Conservation (phyloP, 2,113 vertebrate genomes). For the Meles meles region DNA sequence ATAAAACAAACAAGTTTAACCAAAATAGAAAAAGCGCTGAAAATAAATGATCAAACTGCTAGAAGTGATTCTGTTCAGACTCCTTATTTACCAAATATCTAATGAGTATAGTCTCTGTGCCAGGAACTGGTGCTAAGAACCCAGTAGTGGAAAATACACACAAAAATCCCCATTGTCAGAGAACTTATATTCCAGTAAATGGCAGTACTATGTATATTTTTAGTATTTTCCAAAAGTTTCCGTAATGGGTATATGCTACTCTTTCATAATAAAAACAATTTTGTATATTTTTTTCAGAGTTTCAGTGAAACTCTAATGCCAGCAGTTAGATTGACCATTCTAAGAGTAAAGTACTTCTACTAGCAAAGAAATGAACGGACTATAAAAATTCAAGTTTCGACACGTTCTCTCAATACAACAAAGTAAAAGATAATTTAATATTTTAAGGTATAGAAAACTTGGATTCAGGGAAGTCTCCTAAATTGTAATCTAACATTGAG, state of each 20-base stretch:
- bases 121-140: not conserved
- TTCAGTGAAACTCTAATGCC: not conserved
- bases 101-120: not conserved
- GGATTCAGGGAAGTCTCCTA: not conserved
- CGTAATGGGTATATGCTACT: not conserved
- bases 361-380: slow-evolving; percentile 13
- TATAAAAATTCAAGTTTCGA: slow-evolving; percentile 21
- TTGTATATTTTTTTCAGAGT: not conserved
- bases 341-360: not conserved
- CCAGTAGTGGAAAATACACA: not conserved
- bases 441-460: slow-evolving; percentile 38
- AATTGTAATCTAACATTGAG: slow-evolving; percentile 17
- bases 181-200: not conserved
- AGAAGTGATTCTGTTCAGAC: not conserved
- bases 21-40: not conserved
- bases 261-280: not conserved
- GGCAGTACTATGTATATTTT: not conserved
- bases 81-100: not conserved
- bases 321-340: slow-evolving; percentile 1
- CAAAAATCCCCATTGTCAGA: slow-evolving; percentile 20
- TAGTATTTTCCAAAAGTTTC: not conserved
- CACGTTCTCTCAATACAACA: not conserved
- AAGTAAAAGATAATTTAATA: slow-evolving; percentile 2
- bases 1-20: not conserved
- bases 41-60: slow-evolving; percentile 13